Evolutionary conservation across 2,113 vertebrate genomes (phyloP).

Genomic region (Ahaetulla prasina): DNA sequence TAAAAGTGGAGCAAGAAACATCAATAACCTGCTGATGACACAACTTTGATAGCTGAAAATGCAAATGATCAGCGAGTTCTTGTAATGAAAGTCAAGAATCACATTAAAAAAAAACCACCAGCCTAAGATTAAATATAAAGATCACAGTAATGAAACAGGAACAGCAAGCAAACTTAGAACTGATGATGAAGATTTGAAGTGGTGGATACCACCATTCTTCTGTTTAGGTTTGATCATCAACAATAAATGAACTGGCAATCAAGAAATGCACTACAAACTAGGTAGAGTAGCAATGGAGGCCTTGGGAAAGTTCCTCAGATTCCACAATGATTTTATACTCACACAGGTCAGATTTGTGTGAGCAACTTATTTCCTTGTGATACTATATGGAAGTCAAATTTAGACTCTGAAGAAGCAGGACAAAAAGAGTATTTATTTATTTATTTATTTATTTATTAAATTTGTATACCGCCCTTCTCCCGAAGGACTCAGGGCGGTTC

Average conservation of each 20-base stretch:
- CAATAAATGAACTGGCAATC: neutral
- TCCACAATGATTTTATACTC: fast-evolving
- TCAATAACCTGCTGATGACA: neutral
- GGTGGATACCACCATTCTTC: neutral
- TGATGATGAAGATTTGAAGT: neutral
- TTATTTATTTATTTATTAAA: too few species aligned
- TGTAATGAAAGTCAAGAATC: neutral
- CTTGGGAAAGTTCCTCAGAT: neutral
- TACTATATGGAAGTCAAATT: neutral
- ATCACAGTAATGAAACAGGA: neutral
- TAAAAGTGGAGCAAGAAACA: neutral
- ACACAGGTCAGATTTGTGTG: neutral
- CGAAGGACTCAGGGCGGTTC: too few species aligned
- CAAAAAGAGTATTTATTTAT: neutral
- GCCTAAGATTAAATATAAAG: neutral
- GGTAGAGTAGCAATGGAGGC: neutral
- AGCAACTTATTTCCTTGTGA: neutral
- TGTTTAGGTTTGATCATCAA: neutral
- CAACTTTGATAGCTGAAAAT: neutral
- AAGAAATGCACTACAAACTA: neutral
- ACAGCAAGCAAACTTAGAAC: neutral
- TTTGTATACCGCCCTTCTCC: too few species aligned
- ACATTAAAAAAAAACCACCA: neutral
- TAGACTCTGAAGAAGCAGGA: neutral
- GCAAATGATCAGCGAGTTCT: neutral